Conservation (phyloP, 2,113 vertebrate genomes). For the Erinaceus europaeus region DNA sequence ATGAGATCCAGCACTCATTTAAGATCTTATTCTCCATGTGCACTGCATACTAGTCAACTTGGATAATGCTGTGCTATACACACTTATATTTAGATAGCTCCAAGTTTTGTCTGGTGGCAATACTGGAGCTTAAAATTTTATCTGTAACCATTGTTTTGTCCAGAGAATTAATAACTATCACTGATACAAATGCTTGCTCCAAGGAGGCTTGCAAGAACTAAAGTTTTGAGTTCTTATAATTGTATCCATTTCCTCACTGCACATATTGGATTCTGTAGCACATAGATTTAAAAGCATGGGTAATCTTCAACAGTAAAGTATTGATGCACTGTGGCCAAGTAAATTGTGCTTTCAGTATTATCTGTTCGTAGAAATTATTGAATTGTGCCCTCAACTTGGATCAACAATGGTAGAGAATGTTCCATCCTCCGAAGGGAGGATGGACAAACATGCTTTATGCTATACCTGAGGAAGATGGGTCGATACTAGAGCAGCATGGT, state of each 20-base stretch:
- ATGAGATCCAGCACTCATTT: neutral
- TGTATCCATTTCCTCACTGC: conserved; percentile 21
- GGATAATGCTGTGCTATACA: neutral
- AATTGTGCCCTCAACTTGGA: too few relatives aligned
- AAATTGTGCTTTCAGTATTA: conserved; percentile 9
- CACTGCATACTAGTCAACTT: neutral
- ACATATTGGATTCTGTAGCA: conserved; percentile 46
- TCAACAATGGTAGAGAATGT: too few relatives aligned
- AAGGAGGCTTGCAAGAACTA: neutral
- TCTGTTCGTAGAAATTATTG: conserved; percentile 34
- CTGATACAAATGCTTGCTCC: neutral
- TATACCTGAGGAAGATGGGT: too few relatives aligned
- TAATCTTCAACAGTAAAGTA: conserved; percentile 12
- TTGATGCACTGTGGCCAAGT: neutral
- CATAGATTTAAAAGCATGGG: conserved; percentile 29
- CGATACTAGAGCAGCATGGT: too few relatives aligned
- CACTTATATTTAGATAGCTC: conserved; percentile 15
- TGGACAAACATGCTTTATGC: too few relatives aligned
- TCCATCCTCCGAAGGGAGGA: too few relatives aligned
- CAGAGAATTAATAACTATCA: neutral
- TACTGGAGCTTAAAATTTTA: conserved; percentile 14
- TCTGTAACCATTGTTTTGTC: neutral
- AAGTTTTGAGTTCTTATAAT: conserved; percentile 33
- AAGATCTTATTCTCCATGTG: neutral
- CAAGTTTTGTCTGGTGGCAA: neutral